Evolutionary conservation across 2,113 vertebrate genomes (phyloP), one percentile per base, ranked within the genome.

Genomic region (Dendropsophus ebraccatus): DNA sequence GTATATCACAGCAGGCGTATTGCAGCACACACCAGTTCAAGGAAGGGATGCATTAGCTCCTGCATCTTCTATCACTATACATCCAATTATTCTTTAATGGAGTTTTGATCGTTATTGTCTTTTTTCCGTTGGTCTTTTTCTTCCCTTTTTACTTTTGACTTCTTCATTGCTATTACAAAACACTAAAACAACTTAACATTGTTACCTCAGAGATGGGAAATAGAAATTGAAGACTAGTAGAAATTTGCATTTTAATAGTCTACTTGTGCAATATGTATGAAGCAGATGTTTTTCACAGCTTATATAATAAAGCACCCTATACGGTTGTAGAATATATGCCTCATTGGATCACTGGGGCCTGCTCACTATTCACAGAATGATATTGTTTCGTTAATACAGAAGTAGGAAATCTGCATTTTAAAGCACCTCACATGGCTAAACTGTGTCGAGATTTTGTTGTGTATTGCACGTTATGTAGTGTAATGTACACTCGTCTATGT

Each of bases 191-290:
- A 54, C 74, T 84, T 84, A 62, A 62, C 70, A 30, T 47, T 75
- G 23, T 75, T 75, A 75, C 72, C 25, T 56, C 73, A 45, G 69
- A 84, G 70, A 75, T 84, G 25, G 41, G n/a, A 60, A 16, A 75
- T 47, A 75, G 69, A 75, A 74, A 50, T 62, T 41, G 25, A 60
- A 60, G 52, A 28, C 70, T 28, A 75, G 16, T 60, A 75, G 47
- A 60, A 16, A 84, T 75, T 75, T 75, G 82, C 82, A 84, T 84
- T 84, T 84, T 84, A 84, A 84, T 56, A 60, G 82, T 75, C 32
- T 62, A 60, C 70, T 75, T 67, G 82, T 75, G 35, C 67, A 83
- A 58, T 83, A 84, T 84, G 70, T 75, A 75, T 84, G 70, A 84
- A 60, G 82, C 52, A 75, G 82, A 75, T 84, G 70, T 41, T 75